Evolutionary conservation across 1,140 invertebrate species (phyloP), one percentile per base, ranked within the genome.

Genomic region (Trinorchestia longiramus): DNA sequence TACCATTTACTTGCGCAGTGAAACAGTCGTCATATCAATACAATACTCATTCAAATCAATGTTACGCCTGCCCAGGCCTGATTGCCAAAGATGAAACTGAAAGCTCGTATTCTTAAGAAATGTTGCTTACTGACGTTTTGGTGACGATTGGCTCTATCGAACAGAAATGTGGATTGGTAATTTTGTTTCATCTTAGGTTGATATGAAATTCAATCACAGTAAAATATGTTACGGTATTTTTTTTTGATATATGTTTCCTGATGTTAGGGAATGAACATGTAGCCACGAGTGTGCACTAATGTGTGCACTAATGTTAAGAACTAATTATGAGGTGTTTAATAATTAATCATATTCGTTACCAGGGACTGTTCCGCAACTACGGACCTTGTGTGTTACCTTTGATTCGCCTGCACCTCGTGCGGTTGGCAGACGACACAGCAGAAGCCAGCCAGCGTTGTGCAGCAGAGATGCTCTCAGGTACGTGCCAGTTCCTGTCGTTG

Each of bases 401-500:
- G 8, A 98, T 99, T 95, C 96, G 98, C 45, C 97, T 98, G 0
- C 98, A 98, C 97, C 97, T 99, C 36, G 97, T 98, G 95, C 97
- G 97, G 91, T 97, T 99, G 43, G 98, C 99, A 0, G 97, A 97
- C 19, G 98, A 98, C 94, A 97, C 98, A 57, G 98, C 98, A 95
- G 99, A 99, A 97, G 98, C 98, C 96, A 98, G 97, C 96, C 99
- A 99, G 97, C 98, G 98, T 92, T 99, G 99, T 97, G 99, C 98
- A 0, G 98, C 98, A 3, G 99, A 99, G 97, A 98, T 99, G 8
- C 97, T 99, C 0, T 98, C 98, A 15, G 98, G 97, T 97, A 95
- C 53, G 97, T 87, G 53, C 62, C 3, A 77, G 28, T 23, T 96
- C 45, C 96, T 62, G 0, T 87, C 53, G 0, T 87, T 95, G 28